Evolutionary conservation across 2,797 vertebrate species (phyloP).

Genomic region (Tapirus indicus): DNA sequence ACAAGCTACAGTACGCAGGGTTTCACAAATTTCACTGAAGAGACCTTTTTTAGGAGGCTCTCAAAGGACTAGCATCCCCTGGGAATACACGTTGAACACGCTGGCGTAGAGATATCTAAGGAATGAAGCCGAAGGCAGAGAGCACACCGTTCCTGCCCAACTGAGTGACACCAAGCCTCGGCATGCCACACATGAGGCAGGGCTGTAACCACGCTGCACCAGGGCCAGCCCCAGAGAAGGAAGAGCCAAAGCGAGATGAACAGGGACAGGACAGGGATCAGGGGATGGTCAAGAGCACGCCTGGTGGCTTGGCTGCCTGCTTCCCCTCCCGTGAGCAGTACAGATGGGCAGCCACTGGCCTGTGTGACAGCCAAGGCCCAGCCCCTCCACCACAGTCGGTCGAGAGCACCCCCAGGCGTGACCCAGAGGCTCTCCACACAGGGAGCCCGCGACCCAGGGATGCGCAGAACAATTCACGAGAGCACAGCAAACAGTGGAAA

Average conservation of each 20-base stretch:
- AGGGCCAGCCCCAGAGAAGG: neutral
- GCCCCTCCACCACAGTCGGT: neutral
- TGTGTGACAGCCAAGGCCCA: accelerated
- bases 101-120: accelerated
- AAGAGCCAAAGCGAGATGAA: neutral
- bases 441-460: neutral
- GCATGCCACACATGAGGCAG: neutral
- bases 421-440: accelerated
- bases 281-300: neutral
- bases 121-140: accelerated
- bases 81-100: accelerated
- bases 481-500: too few species aligned
- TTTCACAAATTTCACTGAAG: accelerated
- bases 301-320: accelerated
- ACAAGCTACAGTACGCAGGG: accelerated
- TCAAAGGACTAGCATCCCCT: accelerated
- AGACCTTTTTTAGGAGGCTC: neutral
- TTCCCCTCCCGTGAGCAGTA: accelerated
- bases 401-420: too few species aligned
- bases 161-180: accelerated
- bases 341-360: neutral
- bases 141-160: accelerated
- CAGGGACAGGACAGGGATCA: neutral
- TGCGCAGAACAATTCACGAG: accelerated
- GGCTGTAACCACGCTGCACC: too few species aligned